These are phyloP conservation scores for Notarius quadriscutis DNA, from an alignment of 2,113 vertebrate species.

Conservation along the genomic window DNA sequence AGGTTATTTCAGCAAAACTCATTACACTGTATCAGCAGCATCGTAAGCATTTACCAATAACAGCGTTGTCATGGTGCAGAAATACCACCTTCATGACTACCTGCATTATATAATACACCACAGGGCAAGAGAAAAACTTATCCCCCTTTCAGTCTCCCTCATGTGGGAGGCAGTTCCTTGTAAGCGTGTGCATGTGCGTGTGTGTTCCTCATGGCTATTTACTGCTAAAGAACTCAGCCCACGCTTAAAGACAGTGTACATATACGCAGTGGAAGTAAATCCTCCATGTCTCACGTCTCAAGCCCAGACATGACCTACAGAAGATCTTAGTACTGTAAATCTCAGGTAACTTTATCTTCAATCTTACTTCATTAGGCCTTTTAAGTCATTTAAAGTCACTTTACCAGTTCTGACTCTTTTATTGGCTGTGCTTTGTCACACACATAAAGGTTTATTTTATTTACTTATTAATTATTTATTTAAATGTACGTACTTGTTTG, in stretches of 20 bases:
- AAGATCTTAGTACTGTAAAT: neutral
- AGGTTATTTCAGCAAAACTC: neutral
- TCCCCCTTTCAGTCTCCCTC: neutral
- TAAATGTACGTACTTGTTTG: neutral
- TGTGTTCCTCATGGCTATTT: constrained; percentile 19
- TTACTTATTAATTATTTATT: neutral
- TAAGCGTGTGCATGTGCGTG: constrained; percentile 10
- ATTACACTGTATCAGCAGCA: neutral
- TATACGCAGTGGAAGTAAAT: neutral
- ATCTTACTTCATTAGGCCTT: neutral
- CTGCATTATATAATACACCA: neutral
- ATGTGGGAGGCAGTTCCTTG: constrained; percentile 3
- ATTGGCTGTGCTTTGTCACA: neutral
- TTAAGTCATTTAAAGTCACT: neutral
- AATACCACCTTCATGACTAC: neutral
- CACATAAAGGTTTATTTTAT: neutral
- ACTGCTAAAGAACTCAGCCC: constrained; percentile 2
- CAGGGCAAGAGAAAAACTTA: neutral
- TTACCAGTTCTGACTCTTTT: neutral
- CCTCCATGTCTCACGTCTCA: neutral
- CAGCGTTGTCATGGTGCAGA: constrained; percentile 15
- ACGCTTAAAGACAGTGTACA: neutral
- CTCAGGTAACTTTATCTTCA: constrained; percentile 8
- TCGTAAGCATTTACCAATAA: neutral
- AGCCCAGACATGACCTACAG: neutral